phyloP scores from a whole-genome alignment of 2,888 invertebrate genomes.

The Thyatira batis region DNA sequence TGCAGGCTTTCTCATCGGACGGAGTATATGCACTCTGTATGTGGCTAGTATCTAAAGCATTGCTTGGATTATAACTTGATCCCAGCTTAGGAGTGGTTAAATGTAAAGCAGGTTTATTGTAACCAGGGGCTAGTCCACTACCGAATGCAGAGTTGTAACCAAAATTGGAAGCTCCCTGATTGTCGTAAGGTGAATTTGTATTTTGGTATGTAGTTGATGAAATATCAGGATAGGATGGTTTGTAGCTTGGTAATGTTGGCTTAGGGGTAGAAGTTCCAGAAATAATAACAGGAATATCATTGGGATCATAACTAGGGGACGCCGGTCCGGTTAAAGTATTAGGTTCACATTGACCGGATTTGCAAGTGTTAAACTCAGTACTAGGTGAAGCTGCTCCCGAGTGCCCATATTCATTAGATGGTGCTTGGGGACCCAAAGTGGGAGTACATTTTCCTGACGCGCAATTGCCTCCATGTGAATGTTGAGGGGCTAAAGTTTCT shows the following conservation, averaged over 20 bases:
- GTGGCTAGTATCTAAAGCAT: slow-evolving; percentile 13
- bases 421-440: not conserved
- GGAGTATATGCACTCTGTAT: slow-evolving; percentile 13
- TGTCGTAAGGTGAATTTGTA: slow-evolving; percentile 21
- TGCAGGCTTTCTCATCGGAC: slow-evolving; percentile 9
- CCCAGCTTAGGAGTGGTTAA: slow-evolving; percentile 56
- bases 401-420: not conserved
- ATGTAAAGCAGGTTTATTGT: slow-evolving; percentile 44
- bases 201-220: slow-evolving; percentile 17
- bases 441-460: not conserved
- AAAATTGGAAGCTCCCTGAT: slow-evolving; percentile 23
- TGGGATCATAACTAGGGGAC: slow-evolving; percentile 2
- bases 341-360: slow-evolving; percentile 14
- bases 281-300: slow-evolving; percentile 31
- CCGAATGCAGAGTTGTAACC: slow-evolving; percentile 19
- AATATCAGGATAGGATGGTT: slow-evolving; percentile 5
- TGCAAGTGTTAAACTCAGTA: not conserved
- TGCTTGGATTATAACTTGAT: slow-evolving; percentile 30
- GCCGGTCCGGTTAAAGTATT: slow-evolving; percentile 4
- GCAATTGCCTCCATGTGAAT: not conserved
- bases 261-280: slow-evolving; percentile 16
- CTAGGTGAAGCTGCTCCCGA: not conserved
- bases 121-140: slow-evolving; percentile 18
- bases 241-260: slow-evolving; percentile 9
- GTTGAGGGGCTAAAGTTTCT: not conserved